These are phyloP conservation scores for Drosophila melanogaster DNA, from an alignment of 1,140 invertebrate species.

Conservation along the genomic window DNA sequence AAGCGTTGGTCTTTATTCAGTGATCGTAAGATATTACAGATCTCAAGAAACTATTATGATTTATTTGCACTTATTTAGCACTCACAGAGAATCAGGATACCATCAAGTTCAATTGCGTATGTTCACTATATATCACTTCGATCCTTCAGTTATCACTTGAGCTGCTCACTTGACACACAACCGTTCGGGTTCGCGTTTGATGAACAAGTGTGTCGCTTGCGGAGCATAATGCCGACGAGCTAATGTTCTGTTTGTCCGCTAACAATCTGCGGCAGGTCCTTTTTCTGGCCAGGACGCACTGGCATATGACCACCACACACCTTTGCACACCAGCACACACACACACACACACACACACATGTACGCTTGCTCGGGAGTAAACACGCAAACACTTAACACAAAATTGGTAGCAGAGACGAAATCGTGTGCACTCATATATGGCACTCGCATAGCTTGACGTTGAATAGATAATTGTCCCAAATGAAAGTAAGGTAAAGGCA, in stretches of 20 bases:
- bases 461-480: conserved; percentile 84
- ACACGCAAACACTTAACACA: conserved; percentile 82
- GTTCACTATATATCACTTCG: conserved; percentile 23
- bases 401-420: conserved; percentile 75
- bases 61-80: not conserved
- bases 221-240: conserved; percentile 71
- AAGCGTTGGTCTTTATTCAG: too few relatives aligned
- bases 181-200: conserved; percentile 76
- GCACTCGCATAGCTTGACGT: conserved; percentile 67
- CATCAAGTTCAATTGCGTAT: not conserved
- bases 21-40: not conserved
- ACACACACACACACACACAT: conserved; percentile 17
- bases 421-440: conserved; percentile 80
- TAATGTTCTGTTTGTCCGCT: conserved; percentile 80
- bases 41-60: not conserved
- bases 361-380: conserved; percentile 18
- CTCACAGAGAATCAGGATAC: conserved; percentile 12
- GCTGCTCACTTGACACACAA: conserved; percentile 72
- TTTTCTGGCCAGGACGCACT: conserved; percentile 69
- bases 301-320: conserved; percentile 71
- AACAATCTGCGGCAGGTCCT: conserved; percentile 82
- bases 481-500: conserved; percentile 68
- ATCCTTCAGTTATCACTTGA: conserved; percentile 17
- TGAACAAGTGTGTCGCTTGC: conserved; percentile 76
- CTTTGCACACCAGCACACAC: conserved; percentile 12